These are phyloP conservation scores for Arnoldichthys spilopterus DNA, from an alignment of 2,797 vertebrate species.

Conservation along the genomic window DNA sequence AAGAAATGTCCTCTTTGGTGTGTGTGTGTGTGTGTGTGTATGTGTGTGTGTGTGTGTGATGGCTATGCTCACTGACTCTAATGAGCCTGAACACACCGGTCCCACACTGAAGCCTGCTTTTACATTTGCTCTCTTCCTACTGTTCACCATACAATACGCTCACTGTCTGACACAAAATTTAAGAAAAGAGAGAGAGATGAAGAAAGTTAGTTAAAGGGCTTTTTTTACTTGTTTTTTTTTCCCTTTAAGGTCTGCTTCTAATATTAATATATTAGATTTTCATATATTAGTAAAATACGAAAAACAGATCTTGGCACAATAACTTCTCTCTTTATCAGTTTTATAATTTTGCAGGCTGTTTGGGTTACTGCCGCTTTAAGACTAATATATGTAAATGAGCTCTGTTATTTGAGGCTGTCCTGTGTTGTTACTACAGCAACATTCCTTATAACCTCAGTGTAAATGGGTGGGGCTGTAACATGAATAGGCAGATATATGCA, in stretches of 20 bases:
- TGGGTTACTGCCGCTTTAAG: no score
- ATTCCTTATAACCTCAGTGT: background rate
- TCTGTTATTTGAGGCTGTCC: no score
- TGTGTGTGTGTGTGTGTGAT: constrained; percentile 66
- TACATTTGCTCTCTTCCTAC: constrained; percentile 57
- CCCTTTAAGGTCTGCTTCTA: background rate
- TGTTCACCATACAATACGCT: constrained; percentile 58
- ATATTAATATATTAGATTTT: no score
- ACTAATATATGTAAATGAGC: no score
- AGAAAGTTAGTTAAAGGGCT: background rate
- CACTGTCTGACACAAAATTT: constrained; percentile 43
- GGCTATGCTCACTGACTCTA: constrained; percentile 61
- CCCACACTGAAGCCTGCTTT: constrained; percentile 60
- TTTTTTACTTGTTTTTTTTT: no score
- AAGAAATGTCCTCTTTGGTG: constrained; percentile 76
- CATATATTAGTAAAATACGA: no score
- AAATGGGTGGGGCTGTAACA: background rate
- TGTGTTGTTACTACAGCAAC: no score
- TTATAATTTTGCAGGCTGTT: no score
- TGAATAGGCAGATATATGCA: background rate
- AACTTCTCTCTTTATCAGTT: no score
- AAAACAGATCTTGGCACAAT: no score
- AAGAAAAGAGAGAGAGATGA: background rate
- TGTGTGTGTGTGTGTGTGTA: constrained; percentile 43
- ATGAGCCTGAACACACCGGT: constrained; percentile 67